Percentiles rank a stretch among this genome's conserved stretches.
phyloP scores from a whole-genome alignment of 2,797 vertebrate genomes.

The Phataginus tricuspis region DNA sequence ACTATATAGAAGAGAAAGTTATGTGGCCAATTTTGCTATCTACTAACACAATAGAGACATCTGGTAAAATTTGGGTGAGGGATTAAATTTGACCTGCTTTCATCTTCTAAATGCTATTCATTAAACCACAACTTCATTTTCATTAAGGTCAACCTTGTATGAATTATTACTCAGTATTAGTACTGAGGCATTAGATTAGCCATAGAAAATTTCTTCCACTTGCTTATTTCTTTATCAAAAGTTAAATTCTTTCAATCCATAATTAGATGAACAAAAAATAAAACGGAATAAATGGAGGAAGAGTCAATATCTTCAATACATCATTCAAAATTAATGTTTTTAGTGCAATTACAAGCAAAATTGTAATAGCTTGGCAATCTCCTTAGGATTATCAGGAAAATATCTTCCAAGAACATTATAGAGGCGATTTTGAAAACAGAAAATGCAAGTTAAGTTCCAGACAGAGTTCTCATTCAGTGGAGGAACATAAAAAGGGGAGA shows the following conservation, averaged over 20 bases:
- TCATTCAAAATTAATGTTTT: constrained; percentile 25
- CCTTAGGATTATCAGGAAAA: not conserved
- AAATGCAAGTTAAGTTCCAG: not conserved
- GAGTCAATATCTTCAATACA: not conserved
- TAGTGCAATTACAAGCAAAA: not conserved
- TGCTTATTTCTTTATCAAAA: not conserved
- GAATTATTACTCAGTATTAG: not conserved
- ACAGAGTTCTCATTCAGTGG: not conserved
- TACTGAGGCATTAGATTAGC: not conserved
- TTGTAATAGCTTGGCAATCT: not conserved
- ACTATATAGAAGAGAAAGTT: not conserved
- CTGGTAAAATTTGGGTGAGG: not conserved
- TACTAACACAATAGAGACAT: not conserved
- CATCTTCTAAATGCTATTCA: not conserved
- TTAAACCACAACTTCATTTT: not conserved
- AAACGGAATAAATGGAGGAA: not conserved
- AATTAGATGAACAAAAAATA: not conserved
- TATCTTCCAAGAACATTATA: not conserved
- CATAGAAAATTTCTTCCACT: not conserved
- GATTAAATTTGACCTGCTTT: not conserved
- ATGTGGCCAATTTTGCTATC: not conserved
- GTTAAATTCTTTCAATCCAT: not conserved
- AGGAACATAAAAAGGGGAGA: not conserved
- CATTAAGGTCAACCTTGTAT: not conserved
- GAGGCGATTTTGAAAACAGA: not conserved